Base-by-base conservation (phyloP, 2,113 vertebrate genomes). In the Istiophorus platypterus region DNA sequence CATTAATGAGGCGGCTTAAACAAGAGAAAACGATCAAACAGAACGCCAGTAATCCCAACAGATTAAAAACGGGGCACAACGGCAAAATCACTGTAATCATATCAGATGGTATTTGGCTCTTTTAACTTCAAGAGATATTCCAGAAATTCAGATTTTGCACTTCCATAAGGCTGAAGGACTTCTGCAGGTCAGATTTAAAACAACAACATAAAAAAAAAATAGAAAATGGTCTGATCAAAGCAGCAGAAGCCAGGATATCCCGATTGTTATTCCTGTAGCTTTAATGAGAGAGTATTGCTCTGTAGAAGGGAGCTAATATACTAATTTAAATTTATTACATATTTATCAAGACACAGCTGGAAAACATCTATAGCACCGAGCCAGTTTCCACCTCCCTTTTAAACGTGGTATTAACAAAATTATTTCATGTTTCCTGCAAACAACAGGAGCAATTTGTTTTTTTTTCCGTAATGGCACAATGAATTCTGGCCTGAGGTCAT, bases 261-360 rank as follows among this genome's bases (percentile, higher is more conserved):
- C 4, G 41, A 42, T 42, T 42, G 31, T 34, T 34, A 34, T 4
- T 34, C 31, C 31, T 34, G 5, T 39, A 39, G 37, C 37, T 39
- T 7, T 39, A 10, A 39, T 39, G 5, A 34, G 31, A 34, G 31
- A 39, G 11, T 47, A 72, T 59, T 49, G 63, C 22, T 58, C 39
- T 29, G 42, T 54, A 45, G 42, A 79, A 69, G 4, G 49, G n/a
- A 73, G 68, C 71, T 34, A 27, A 77, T 75, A 65, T 52, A 42
- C 3, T 56, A 26, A 85, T 84, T 76, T 76, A 15, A 65, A 59
- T 72, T 34, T 76, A 79, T 86, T 64, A 54, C 34, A 79, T 78
- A 82, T 89, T 82, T 73, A 86, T 76, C 22, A 56, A 59, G 41
- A 42, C 77, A 63, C 82, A 86, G 78, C 72, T 72, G 68, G 80